phyloP scores from a whole-genome alignment of 2,888 invertebrate species.

The Pollenia griseotomentosa region DNA sequence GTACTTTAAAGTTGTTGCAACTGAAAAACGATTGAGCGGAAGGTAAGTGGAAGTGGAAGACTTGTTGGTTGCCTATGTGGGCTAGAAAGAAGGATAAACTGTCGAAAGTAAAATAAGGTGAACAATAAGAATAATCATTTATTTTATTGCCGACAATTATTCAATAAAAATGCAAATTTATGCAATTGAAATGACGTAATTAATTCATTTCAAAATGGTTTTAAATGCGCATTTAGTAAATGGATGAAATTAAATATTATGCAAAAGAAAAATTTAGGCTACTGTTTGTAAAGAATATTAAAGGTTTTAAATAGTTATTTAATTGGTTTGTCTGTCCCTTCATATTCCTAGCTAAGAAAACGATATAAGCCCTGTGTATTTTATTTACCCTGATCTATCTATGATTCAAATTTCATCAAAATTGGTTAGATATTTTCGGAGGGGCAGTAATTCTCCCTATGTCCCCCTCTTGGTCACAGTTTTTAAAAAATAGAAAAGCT shows the following conservation, averaged over 20 bases:
- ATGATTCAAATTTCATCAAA: no score
- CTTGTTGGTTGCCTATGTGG: not conserved
- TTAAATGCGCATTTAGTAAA: not conserved
- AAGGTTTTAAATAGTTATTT: no score
- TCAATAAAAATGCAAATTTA: not conserved
- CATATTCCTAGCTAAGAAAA: no score
- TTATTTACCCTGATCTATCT: no score
- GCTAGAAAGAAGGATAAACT: not conserved
- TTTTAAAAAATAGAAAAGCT: no score
- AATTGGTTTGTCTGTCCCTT: no score
- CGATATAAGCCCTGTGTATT: no score
- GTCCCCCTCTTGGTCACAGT: no score
- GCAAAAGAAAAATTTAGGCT: no score
- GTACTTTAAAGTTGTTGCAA: not conserved
- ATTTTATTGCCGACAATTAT: conserved; percentile 9
- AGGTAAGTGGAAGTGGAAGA: not conserved
- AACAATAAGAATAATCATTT: not conserved
- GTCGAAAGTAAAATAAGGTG: conserved; percentile 7
- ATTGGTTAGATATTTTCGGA: no score
- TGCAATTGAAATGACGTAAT: not conserved
- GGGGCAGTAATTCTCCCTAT: no score
- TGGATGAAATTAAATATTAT: not conserved
- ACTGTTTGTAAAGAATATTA: no score
- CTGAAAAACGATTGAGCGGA: not conserved
- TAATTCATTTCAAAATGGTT: not conserved